phyloP scores from a whole-genome alignment of 2,797 vertebrate species.

The Acrocephalus scirpaceus region DNA sequence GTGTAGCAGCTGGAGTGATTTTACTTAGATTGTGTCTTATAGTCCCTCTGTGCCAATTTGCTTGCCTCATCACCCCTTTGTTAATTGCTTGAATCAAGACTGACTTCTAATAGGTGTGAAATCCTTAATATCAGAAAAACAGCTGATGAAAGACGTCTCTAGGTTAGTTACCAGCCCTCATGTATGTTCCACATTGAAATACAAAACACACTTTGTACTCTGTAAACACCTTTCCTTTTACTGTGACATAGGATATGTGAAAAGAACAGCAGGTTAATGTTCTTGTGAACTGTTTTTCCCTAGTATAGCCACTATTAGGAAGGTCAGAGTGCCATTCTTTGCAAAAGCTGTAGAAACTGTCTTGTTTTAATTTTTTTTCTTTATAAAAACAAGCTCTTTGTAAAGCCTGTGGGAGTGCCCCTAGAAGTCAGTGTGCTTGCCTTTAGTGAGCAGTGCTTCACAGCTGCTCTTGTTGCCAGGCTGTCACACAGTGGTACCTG shows the following conservation, averaged over 20 bases:
- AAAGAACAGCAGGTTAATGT: not conserved
- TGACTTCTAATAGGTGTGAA: slow-evolving; percentile 4
- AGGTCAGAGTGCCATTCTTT: not conserved
- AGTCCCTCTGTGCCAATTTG: slow-evolving; percentile 30
- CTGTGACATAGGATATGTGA: not conserved
- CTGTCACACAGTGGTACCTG: not conserved
- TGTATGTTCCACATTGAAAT: not conserved
- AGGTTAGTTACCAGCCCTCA: not conserved
- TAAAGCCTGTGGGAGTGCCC: not conserved
- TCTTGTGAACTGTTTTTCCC: not conserved
- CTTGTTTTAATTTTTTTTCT: not conserved
- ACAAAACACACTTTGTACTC: not conserved
- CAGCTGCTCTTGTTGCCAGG: not conserved
- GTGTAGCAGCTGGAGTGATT: slow-evolving; percentile 6
- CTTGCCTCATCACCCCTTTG: slow-evolving; percentile 26
- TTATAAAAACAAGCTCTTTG: not conserved
- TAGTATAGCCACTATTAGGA: not conserved
- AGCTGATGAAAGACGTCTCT: not conserved
- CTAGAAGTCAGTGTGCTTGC: not conserved
- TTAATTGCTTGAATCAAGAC: slow-evolving; percentile 27
- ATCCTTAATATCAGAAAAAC: not conserved
- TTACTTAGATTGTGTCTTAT: slow-evolving; percentile 12
- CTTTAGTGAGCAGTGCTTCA: not conserved
- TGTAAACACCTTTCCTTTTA: not conserved
- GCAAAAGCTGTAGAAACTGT: not conserved